Conservation (phyloP, 2,113 vertebrate species). For the Equus przewalskii region DNA sequence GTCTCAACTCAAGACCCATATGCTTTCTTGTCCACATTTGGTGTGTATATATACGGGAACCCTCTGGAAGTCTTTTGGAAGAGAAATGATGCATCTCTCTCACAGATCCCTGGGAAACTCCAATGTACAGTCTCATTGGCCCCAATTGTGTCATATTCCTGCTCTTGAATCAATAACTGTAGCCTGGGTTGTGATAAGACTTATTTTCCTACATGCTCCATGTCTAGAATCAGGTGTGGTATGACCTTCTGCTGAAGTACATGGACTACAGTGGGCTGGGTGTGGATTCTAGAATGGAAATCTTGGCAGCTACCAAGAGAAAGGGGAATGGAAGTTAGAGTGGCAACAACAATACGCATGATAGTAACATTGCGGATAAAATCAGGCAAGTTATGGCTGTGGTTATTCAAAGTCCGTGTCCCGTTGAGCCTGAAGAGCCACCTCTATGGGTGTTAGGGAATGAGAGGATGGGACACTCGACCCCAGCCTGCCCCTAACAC, state of each 20-base stretch:
- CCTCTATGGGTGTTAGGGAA: neutral
- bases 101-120: neutral
- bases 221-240: neutral
- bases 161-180: neutral
- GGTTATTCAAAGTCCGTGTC: neutral
- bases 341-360: neutral
- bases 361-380: neutral
- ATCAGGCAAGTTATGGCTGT: neutral
- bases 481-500: neutral
- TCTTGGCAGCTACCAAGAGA: neutral
- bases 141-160: neutral
- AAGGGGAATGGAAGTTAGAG: neutral
- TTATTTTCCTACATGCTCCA: neutral
- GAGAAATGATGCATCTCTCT: neutral
- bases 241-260: neutral
- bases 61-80: neutral
- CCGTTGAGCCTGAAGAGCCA: neutral
- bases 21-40: neutral
- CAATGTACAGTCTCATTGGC: neutral
- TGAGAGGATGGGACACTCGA: neutral
- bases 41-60: neutral
- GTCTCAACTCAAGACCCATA: neutral
- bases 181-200: neutral
- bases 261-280: neutral
- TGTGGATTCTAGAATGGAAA: neutral